These are phyloP conservation scores for Parapristionchus giblindavisi DNA, from an alignment of 2,888 invertebrate genomes.

Conservation along the genomic window DNA sequence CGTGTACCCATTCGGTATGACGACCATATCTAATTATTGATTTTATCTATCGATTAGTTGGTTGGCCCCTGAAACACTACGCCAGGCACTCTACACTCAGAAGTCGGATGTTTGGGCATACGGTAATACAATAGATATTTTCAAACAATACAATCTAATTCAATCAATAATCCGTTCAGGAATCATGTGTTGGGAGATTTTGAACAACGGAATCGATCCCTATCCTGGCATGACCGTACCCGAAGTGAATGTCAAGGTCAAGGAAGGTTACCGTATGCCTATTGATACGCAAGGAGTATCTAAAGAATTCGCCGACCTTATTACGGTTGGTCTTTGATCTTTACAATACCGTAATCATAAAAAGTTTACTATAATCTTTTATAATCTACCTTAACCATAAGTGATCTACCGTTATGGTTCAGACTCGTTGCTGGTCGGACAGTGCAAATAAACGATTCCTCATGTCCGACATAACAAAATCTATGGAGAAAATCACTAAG, in stretches of 20 bases:
- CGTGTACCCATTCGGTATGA: slow-evolving; percentile 39
- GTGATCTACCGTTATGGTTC: not conserved
- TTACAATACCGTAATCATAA: not conserved
- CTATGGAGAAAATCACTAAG: not conserved
- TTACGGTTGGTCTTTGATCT: not conserved
- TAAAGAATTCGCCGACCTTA: slow-evolving; percentile 30
- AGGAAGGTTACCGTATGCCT: slow-evolving; percentile 28
- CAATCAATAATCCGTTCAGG: not conserved
- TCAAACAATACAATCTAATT: not conserved
- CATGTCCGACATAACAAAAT: slow-evolving; percentile 37
- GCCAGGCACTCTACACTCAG: slow-evolving; percentile 25
- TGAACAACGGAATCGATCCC: slow-evolving; percentile 35
- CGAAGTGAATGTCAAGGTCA: slow-evolving; percentile 8
- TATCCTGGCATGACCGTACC: slow-evolving; percentile 35
- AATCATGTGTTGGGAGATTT: slow-evolving; percentile 37
- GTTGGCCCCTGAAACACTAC: slow-evolving; percentile 42
- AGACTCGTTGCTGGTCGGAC: slow-evolving; percentile 38
- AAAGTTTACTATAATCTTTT: too few species aligned
- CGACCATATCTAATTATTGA: not conserved
- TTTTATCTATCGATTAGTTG: slow-evolving; percentile 23
- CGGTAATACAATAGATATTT: not conserved
- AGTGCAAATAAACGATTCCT: slow-evolving; percentile 31
- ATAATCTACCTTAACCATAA: not conserved
- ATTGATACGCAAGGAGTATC: not conserved
- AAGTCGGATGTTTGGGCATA: slow-evolving; percentile 41